A percentile compares a stretch with the other conserved stretches of the same genome.
Conservation (phyloP, 1,140 invertebrate species). For the Drosophila funebris region DNA sequence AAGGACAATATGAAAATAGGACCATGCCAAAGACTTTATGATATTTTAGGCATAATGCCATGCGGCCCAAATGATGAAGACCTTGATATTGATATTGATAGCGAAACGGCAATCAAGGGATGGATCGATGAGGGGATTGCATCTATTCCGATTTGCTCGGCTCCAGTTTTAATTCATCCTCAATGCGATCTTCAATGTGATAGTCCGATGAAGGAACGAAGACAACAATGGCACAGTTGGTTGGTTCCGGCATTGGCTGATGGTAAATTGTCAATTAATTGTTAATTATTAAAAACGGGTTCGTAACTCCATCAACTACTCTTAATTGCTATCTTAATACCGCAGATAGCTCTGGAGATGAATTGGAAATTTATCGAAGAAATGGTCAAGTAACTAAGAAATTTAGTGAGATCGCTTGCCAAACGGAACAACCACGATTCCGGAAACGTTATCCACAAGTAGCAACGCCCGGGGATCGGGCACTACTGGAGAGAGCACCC, state of each 20-base stretch:
- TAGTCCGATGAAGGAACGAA: neutral
- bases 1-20: slow-evolving; percentile 5
- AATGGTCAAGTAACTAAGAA: neutral
- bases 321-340: neutral
- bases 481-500: slow-evolving; percentile 15
- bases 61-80: slow-evolving; percentile 7
- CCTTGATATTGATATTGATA: neutral
- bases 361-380: slow-evolving; percentile 37
- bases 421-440: slow-evolving; percentile 62
- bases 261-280: slow-evolving; percentile 30
- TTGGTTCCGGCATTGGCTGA: slow-evolving; percentile 29
- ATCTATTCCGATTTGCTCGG: neutral
- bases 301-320: neutral
- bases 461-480: neutral
- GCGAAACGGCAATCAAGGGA: too few relatives aligned
- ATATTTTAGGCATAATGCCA: slow-evolving; percentile 49
- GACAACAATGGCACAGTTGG: slow-evolving; percentile 50
- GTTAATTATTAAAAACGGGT: neutral
- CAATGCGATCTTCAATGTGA: neutral
- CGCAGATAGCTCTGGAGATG: slow-evolving; percentile 68
- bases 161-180: neutral
- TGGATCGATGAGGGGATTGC: neutral
- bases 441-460: neutral
- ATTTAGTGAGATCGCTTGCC: slow-evolving; percentile 13
- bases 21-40: slow-evolving; percentile 58